Conservation (phyloP, 2,888 invertebrate species). For the Parochlus steinenii region DNA sequence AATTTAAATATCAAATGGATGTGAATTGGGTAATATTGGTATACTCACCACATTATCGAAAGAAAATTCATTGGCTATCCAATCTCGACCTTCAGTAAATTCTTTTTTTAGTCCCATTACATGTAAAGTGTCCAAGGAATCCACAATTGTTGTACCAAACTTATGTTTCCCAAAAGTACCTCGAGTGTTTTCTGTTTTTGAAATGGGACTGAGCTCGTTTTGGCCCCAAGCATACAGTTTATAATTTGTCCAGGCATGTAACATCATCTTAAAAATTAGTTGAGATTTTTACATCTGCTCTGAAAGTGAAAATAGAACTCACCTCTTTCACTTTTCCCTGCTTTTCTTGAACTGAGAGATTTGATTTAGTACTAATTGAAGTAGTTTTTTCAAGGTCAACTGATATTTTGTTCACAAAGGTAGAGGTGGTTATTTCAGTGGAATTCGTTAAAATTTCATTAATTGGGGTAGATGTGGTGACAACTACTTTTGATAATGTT, state of each 20-base stretch:
- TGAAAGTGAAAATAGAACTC: no score
- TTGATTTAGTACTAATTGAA: no score
- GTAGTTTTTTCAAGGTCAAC: no score
- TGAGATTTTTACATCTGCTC: no score
- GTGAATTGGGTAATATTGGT: no score
- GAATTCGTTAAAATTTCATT: no score
- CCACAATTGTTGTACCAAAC: constrained; percentile 63
- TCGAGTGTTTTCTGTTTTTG: constrained; percentile 53
- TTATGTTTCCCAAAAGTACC: constrained; percentile 50
- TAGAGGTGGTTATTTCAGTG: no score
- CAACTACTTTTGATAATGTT: no score
- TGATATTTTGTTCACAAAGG: no score
- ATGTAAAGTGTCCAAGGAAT: constrained; percentile 62
- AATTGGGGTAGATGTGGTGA: no score
- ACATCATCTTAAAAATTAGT: constrained; percentile 68
- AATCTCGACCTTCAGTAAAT: constrained; percentile 55
- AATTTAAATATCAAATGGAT: constrained; percentile 25
- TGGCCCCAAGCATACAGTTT: constrained; percentile 68
- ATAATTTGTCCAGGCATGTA: constrained; percentile 68
- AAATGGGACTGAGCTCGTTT: constrained; percentile 61
- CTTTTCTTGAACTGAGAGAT: no score
- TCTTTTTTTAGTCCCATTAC: constrained; percentile 67
- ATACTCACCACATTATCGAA: constrained; percentile 35
- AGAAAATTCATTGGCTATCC: constrained; percentile 51
- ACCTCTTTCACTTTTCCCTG: no score